Conservation (phyloP, 2,113 vertebrate genomes). For the Zingel zingel region DNA sequence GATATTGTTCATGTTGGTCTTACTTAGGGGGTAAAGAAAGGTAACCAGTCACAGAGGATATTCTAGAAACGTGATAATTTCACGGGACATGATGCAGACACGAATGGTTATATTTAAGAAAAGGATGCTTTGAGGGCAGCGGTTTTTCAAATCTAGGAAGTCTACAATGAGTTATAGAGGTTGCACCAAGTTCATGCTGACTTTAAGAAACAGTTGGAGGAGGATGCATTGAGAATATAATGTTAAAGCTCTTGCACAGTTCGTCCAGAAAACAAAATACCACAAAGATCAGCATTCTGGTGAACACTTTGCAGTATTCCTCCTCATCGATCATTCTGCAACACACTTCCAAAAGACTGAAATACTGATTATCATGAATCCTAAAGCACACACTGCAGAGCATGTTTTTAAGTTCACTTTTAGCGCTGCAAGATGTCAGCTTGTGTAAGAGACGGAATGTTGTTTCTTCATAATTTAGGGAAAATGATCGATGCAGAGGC, state of each 20-base stretch:
- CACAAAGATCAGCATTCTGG: constrained; percentile 35
- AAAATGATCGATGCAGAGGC: background rate
- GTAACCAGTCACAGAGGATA: constrained; percentile 21
- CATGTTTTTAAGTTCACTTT: constrained; percentile 3
- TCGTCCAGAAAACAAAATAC: background rate
- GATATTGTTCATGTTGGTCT: constrained; percentile 10
- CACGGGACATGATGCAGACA: constrained; percentile 3
- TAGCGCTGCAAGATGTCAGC: background rate
- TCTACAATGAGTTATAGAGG: background rate
- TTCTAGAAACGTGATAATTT: constrained; percentile 20
- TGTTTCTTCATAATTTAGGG: constrained; percentile 21
- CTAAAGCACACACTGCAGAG: constrained; percentile 1
- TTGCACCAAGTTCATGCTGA: background rate
- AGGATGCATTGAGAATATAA: background rate
- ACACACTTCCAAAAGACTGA: constrained; percentile 12
- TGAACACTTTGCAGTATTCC: background rate
- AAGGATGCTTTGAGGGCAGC: background rate
- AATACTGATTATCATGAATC: constrained; percentile 32
- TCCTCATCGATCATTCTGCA: constrained; percentile 47
- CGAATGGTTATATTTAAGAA: background rate
- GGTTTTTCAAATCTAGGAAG: background rate
- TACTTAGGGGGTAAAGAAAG: background rate
- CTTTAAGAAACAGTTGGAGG: background rate
- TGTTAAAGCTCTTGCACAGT: background rate
- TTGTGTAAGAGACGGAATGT: background rate